These are phyloP conservation scores for Dolomedes plantarius DNA, from an alignment of 2,888 invertebrate species.

Conservation along the genomic window DNA sequence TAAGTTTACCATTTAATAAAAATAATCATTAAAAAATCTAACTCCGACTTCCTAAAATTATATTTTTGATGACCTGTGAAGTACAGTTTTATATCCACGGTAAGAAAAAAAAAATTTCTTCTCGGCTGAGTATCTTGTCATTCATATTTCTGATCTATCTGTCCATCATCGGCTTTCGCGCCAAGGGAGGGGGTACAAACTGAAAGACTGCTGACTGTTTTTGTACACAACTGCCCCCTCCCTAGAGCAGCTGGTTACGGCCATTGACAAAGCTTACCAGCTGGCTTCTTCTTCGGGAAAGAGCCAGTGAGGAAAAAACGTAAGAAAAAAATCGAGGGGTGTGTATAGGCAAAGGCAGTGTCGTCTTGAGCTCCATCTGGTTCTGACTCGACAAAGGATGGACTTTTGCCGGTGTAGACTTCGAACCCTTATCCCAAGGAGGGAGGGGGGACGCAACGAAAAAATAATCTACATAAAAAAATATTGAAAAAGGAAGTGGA, in stretches of 20 bases:
- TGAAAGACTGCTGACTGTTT: constrained; percentile 38
- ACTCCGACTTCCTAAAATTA: too few relatives aligned
- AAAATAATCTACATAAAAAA: constrained; percentile 43
- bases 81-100: too few relatives aligned
- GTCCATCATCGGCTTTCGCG: not conserved
- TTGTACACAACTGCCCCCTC: constrained; percentile 23
- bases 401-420: constrained; percentile 49
- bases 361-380: constrained; percentile 64
- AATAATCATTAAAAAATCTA: too few relatives aligned
- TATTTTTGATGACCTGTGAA: too few relatives aligned
- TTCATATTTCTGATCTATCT: not conserved
- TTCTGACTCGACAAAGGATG: constrained; percentile 48
- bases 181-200: not conserved
- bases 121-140: not conserved
- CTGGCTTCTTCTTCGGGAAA: constrained; percentile 59
- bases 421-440: constrained; percentile 41
- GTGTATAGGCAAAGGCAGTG: constrained; percentile 36
- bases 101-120: too few relatives aligned
- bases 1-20: too few relatives aligned
- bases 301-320: constrained; percentile 10
- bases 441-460: constrained; percentile 26
- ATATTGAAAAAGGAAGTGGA: constrained; percentile 64
- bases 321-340: constrained; percentile 30
- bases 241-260: constrained; percentile 53
- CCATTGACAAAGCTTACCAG: constrained; percentile 66